Evolutionary conservation across 2,888 invertebrate species (phyloP).

Genomic region (Meteorus colon): DNA sequence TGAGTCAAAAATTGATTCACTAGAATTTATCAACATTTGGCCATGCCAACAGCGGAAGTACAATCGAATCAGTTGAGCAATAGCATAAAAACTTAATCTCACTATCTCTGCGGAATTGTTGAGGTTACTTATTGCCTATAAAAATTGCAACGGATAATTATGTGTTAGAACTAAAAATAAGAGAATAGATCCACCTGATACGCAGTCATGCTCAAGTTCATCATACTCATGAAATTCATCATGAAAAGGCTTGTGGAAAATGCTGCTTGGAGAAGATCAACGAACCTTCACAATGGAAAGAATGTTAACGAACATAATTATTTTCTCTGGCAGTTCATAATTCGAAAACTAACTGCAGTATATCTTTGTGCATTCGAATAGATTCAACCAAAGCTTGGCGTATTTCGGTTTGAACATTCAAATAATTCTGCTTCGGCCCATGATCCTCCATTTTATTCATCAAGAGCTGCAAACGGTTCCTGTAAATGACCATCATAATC

Average conservation of each 20-base stretch:
- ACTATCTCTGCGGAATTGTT: no score
- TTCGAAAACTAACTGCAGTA: conserved; percentile 11
- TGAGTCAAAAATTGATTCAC: not conserved
- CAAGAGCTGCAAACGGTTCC: not conserved
- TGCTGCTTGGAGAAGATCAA: not conserved
- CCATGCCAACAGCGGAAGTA: not conserved
- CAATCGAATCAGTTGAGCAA: no score
- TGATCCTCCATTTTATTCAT: not conserved
- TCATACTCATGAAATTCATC: not conserved
- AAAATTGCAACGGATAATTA: no score
- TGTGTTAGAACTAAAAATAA: no score
- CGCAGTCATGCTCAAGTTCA: no score
- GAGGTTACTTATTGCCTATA: no score
- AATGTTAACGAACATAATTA: not conserved
- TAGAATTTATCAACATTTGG: conserved; percentile 34
- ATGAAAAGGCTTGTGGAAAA: not conserved
- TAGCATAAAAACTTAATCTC: no score
- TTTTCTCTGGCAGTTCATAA: not conserved
- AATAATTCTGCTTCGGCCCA: no score
- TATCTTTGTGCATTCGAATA: conserved; percentile 4
- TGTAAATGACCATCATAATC: not conserved
- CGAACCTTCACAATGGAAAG: conserved; percentile 3
- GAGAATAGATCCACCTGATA: not conserved
- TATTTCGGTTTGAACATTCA: no score
- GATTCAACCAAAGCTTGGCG: not conserved